Conservation (phyloP, 2,797 vertebrate species). For the Spinus pinus region DNA sequence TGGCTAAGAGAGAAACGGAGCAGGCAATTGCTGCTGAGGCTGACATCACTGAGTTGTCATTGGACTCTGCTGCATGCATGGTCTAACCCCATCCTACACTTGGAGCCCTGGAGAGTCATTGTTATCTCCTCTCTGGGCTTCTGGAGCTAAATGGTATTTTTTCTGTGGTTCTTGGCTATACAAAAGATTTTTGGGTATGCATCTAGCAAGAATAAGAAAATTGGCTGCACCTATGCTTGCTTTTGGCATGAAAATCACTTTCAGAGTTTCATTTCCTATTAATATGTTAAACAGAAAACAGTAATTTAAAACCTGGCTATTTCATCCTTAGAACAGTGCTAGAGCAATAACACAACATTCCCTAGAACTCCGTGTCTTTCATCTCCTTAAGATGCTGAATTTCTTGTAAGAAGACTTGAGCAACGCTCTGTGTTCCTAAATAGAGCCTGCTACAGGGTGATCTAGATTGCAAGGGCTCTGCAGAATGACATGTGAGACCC, state of each 20-base stretch:
- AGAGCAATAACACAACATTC: not conserved
- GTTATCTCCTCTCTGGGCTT: conserved; percentile 50
- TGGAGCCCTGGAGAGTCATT: conserved; percentile 33
- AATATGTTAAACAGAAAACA: conserved; percentile 52
- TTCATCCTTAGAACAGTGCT: conserved; percentile 29
- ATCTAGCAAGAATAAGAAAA: conserved; percentile 39
- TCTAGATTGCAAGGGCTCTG: not conserved
- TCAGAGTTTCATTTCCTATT: conserved; percentile 47
- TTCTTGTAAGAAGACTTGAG: not conserved
- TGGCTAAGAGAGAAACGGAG: conserved; percentile 4
- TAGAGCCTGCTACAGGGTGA: not conserved
- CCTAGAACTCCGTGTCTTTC: not conserved
- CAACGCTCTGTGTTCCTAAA: not conserved
- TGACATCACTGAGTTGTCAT: conserved; percentile 43
- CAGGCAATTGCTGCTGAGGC: not conserved
- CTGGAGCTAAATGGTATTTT: conserved; percentile 8
- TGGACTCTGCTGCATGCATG: not conserved
- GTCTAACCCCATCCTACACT: conserved; percentile 16
- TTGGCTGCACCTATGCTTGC: conserved; percentile 38
- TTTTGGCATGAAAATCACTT: conserved; percentile 33
- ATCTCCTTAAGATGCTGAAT: not conserved
- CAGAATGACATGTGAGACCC: not conserved
- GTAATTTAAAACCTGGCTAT: conserved; percentile 29
- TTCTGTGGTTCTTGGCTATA: conserved; percentile 51
- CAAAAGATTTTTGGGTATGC: conserved; percentile 45